Evolutionary conservation across 2,113 vertebrate genomes (phyloP).

Genomic region (Panthera uncia): DNA sequence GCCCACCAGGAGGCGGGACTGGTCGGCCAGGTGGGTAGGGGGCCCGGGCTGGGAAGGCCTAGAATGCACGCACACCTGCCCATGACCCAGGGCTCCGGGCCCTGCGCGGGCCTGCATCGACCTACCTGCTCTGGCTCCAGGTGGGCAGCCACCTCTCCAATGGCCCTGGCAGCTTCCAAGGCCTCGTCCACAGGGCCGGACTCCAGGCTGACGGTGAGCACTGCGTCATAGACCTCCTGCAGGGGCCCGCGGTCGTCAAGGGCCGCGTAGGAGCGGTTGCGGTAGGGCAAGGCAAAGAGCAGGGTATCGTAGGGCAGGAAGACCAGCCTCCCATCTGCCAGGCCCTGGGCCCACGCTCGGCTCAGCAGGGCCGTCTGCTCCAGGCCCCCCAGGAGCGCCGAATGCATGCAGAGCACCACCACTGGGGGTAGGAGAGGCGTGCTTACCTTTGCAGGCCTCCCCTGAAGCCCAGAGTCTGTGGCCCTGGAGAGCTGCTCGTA

Average conservation of each 20-base stretch:
- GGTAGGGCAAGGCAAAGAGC: conserved; percentile 91
- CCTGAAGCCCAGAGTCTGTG: background rate
- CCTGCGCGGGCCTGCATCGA: background rate
- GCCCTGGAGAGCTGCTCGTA: background rate
- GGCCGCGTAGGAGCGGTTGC: conserved; percentile 85
- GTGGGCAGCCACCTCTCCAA: conserved; percentile 71
- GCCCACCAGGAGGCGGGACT: background rate
- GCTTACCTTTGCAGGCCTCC: background rate
- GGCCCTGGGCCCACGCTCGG: conserved; percentile 88
- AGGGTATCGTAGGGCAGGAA: conserved; percentile 93
- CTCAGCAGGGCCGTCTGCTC: conserved; percentile 88
- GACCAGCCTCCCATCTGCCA: conserved; percentile 90
- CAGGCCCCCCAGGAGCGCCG: conserved; percentile 88
- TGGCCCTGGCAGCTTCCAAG: conserved; percentile 79
- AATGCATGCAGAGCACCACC: conserved; percentile 95
- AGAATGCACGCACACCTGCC: fast-evolving
- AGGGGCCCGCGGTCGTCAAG: conserved; percentile 85
- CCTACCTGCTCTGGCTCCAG: conserved; percentile 82
- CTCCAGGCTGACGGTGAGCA: conserved; percentile 91
- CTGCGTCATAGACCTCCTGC: conserved; percentile 89
- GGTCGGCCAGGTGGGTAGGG: background rate
- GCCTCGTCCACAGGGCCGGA: conserved; percentile 87
- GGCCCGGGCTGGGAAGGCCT: background rate
- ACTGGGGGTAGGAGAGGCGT: conserved; percentile 80
- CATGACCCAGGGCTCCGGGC: background rate